phyloP scores from a whole-genome alignment of 2,113 vertebrate genomes.

The Salvator merianae region DNA sequence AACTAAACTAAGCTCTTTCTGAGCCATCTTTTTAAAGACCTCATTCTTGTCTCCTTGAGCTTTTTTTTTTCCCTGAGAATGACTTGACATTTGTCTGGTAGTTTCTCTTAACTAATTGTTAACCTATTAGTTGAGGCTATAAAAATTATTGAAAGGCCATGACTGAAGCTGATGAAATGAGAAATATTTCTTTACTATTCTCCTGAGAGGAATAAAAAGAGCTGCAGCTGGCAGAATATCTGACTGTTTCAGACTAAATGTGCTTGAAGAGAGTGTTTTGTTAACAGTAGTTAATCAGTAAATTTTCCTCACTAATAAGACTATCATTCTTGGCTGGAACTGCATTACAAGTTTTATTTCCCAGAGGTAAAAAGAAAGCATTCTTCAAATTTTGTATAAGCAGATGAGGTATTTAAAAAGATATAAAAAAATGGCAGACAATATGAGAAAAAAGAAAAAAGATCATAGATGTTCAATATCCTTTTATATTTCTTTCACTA shows the following conservation, averaged over 20 bases:
- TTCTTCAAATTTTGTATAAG: conserved; percentile 65
- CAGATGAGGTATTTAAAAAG: conserved; percentile 38
- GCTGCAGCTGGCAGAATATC: conserved; percentile 48
- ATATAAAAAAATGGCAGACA: not conserved
- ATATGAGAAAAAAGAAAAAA: conserved; percentile 51
- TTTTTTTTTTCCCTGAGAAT: conserved; percentile 58
- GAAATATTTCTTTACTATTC: conserved; percentile 66
- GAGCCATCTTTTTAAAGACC: conserved; percentile 56
- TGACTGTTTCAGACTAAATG: conserved; percentile 64
- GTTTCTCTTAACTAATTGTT: conserved; percentile 72
- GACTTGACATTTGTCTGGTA: conserved; percentile 63
- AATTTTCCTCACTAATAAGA: conserved; percentile 78
- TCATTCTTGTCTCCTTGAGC: conserved; percentile 73
- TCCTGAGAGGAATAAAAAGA: conserved; percentile 56
- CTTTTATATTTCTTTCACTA: conserved; percentile 23
- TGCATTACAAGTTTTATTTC: conserved; percentile 66
- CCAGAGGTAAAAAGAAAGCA: conserved; percentile 59
- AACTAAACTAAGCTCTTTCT: conserved; percentile 45
- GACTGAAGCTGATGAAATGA: conserved; percentile 68
- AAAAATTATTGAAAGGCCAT: conserved; percentile 70
- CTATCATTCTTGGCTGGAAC: conserved; percentile 73
- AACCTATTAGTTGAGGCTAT: conserved; percentile 70
- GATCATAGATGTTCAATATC: conserved; percentile 48
- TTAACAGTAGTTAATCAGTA: conserved; percentile 76
- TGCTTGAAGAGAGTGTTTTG: conserved; percentile 71